phyloP scores from a whole-genome alignment of 2,113 vertebrate species.

The Aegithalos caudatus region DNA sequence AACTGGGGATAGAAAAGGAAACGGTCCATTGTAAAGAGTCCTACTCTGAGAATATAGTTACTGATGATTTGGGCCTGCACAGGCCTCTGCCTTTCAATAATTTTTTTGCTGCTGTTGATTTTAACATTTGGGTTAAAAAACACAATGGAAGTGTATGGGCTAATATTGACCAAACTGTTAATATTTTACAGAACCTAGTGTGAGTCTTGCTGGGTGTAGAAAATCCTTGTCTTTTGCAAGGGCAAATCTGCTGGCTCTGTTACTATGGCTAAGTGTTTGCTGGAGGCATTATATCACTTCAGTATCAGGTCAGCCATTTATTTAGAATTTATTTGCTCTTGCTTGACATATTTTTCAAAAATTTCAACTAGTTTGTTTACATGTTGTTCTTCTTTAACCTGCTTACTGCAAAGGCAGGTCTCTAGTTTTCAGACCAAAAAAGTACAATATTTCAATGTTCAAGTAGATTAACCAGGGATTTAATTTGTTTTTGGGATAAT shows the following conservation, averaged over 20 bases:
- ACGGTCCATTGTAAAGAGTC: neutral
- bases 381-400: neutral
- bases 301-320: neutral
- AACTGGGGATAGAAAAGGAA: neutral
- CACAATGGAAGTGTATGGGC: neutral
- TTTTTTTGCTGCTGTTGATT: neutral
- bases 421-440: neutral
- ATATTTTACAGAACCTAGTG: conserved; percentile 74
- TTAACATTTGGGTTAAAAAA: conserved; percentile 31
- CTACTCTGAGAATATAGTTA: neutral
- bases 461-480: neutral
- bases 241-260: neutral
- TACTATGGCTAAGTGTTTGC: neutral
- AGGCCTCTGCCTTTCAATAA: neutral
- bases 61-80: neutral
- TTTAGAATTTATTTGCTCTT: neutral
- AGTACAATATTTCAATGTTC: rapidly evolving
- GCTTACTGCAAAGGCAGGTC: neutral
- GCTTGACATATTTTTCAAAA: neutral
- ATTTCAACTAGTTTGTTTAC: neutral
- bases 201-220: neutral
- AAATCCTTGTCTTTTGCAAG: conserved; percentile 31
- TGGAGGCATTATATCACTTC: neutral
- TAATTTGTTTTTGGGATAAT: neutral
- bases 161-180: conserved; percentile 79